phyloP scores from a whole-genome alignment of 2,113 vertebrate species.

The Nerophis ophidion region DNA sequence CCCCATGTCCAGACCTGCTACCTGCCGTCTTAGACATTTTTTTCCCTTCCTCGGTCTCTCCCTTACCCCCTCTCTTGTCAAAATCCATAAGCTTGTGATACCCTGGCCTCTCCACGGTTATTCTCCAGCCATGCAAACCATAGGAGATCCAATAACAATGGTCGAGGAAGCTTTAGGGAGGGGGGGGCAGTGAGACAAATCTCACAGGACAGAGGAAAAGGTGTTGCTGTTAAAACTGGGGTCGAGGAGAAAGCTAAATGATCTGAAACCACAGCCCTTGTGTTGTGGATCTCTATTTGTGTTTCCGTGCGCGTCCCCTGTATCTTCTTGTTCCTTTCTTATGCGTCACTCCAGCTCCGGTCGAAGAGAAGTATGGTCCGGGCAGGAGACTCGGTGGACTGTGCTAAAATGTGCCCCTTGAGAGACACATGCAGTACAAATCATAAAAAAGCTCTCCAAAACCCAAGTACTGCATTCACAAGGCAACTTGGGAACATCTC shows the following conservation, averaged over 20 bases:
- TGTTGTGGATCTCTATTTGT: conserved; percentile 18
- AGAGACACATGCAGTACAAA: conserved; percentile 50
- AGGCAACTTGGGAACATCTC: conserved; percentile 60
- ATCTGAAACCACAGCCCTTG: conserved; percentile 27
- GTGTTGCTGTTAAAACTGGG: conserved; percentile 40
- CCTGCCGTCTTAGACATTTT: conserved; percentile 87
- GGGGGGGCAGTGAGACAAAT: conserved; percentile 36
- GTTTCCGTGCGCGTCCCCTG: conserved; percentile 30
- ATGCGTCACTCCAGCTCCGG: conserved; percentile 28
- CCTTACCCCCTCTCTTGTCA: conserved; percentile 98
- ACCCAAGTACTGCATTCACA: conserved; percentile 68
- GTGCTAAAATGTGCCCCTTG: conserved; percentile 47
- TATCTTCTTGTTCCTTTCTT: conserved; percentile 27
- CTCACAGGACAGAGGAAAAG: conserved; percentile 48
- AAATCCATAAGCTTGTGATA: conserved; percentile 99
- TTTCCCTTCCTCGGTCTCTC: conserved; percentile 91
- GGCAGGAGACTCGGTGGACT: conserved; percentile 56
- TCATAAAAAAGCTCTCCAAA: conserved; percentile 55
- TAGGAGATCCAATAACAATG: conserved; percentile 75
- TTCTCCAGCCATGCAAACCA: conserved; percentile 88
- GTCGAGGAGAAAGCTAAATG: conserved; percentile 35
- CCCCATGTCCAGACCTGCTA: conserved; percentile 78
- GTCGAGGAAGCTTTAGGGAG: conserved; percentile 41
- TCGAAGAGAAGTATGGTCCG: conserved; percentile 55
- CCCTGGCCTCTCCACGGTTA: conserved; percentile 99